Evolutionary conservation across 2,888 invertebrate species (phyloP).

Genomic region (Arctia plantaginis): DNA sequence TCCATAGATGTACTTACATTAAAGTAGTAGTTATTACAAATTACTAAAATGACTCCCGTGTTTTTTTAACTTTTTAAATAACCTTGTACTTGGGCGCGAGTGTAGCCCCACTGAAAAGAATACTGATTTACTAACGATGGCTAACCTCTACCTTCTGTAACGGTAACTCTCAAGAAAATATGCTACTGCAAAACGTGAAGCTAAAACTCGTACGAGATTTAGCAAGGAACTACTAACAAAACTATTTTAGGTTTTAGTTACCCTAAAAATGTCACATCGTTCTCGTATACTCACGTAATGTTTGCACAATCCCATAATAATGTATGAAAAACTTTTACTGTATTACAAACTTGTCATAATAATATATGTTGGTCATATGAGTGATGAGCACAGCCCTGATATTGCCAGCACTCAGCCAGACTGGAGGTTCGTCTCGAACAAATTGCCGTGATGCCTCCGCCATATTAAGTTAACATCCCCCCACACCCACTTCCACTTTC

Average conservation of each 20-base stretch:
- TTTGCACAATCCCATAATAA: neutral
- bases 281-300: neutral
- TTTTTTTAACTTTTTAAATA: too few relatives aligned
- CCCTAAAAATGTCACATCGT: neutral
- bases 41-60: too few relatives aligned
- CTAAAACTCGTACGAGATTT: neutral
- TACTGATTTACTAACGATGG: neutral
- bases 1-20: neutral
- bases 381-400: conserved; percentile 66
- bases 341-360: conserved; percentile 22
- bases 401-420: conserved; percentile 71
- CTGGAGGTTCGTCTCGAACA: conserved; percentile 82
- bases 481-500: conserved; percentile 58
- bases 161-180: neutral
- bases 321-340: neutral
- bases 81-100: too few relatives aligned
- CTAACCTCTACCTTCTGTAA: neutral
- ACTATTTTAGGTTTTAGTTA: neutral
- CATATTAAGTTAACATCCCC: conserved; percentile 82
- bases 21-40: neutral
- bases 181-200: neutral
- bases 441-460: conserved; percentile 84
- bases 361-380: conserved; percentile 46
- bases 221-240: neutral
- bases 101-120: too few relatives aligned